Evolutionary conservation across 2,888 invertebrate species (phyloP).

Genomic region (Heliconius erato): DNA sequence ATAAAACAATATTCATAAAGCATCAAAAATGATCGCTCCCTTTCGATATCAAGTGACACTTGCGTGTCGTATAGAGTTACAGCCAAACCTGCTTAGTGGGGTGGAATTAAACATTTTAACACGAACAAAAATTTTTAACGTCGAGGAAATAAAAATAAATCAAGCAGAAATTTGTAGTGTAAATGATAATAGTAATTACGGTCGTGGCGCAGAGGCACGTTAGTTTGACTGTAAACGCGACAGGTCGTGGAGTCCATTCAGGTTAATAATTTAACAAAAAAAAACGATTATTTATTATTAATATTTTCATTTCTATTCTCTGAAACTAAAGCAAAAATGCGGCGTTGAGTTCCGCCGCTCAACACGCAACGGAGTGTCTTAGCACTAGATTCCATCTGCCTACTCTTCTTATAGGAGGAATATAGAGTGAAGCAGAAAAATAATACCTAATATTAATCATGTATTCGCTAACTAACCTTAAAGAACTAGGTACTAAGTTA

Average conservation of each 20-base stretch:
- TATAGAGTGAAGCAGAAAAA: no score
- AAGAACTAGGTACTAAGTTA: not conserved
- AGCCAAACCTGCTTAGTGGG: constrained; percentile 63
- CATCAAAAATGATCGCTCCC: constrained; percentile 47
- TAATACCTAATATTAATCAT: not conserved
- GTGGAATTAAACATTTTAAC: constrained; percentile 74
- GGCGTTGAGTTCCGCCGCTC: no score
- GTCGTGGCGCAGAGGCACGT: no score
- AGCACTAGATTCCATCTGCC: no score
- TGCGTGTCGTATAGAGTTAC: constrained; percentile 76
- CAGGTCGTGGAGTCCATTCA: no score
- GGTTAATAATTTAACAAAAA: no score
- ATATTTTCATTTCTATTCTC: no score
- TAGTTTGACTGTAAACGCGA: no score
- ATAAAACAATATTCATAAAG: constrained; percentile 26
- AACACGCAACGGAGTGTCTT: no score
- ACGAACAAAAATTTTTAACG: constrained; percentile 59
- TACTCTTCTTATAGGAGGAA: no score
- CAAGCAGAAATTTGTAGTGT: constrained; percentile 32
- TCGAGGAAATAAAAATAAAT: constrained; percentile 53
- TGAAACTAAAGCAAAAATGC: no score
- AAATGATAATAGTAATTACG: not conserved
- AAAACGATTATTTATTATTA: no score
- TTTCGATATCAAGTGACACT: constrained; percentile 71
- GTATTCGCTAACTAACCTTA: not conserved